A percentile compares a stretch with the other conserved stretches of the same genome.
Evolutionary conservation across 2,888 invertebrate genomes (phyloP).

Genomic region (Pharmacophagus antenor): DNA sequence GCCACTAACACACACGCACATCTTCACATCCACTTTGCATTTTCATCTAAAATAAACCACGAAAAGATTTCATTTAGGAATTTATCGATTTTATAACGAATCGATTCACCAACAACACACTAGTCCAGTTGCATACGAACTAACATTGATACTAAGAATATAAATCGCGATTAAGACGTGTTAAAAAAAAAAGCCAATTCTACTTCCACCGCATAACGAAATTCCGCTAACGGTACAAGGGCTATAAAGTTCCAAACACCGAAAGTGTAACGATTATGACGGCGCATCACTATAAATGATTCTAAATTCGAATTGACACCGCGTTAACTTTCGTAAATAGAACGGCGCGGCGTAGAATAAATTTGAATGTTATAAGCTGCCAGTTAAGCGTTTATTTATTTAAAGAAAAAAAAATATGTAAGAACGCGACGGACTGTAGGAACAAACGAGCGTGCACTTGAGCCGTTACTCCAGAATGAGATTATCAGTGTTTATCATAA

Average conservation of each 20-base stretch:
- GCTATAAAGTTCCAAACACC: conserved; percentile 12
- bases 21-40: conserved; percentile 59
- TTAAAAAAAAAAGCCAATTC: conserved; percentile 19
- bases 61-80: conserved; percentile 55
- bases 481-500: conserved; percentile 76
- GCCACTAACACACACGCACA: conserved; percentile 49
- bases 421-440: conserved; percentile 47
- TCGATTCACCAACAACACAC: conserved; percentile 39
- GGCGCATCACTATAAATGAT: conserved; percentile 18
- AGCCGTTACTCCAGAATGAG: conserved; percentile 65
- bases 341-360: conserved; percentile 14
- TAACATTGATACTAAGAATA: conserved; percentile 27
- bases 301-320: conserved; percentile 24
- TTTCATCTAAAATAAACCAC: conserved; percentile 58
- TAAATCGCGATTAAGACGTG: conserved; percentile 26
- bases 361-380: conserved; percentile 9
- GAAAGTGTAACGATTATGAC: conserved; percentile 22
- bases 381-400: conserved; percentile 1
- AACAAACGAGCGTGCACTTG: conserved; percentile 62
- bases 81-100: conserved; percentile 53
- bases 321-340: conserved; percentile 17
- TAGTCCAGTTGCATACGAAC: conserved; percentile 34
- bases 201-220: conserved; percentile 13
- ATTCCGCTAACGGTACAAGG: conserved; percentile 28
- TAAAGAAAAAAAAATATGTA: not conserved